Percentiles rank a stretch among this genome's conserved stretches.
Conservation (phyloP, 2,888 invertebrate species). For the Clunio marinus region DNA sequence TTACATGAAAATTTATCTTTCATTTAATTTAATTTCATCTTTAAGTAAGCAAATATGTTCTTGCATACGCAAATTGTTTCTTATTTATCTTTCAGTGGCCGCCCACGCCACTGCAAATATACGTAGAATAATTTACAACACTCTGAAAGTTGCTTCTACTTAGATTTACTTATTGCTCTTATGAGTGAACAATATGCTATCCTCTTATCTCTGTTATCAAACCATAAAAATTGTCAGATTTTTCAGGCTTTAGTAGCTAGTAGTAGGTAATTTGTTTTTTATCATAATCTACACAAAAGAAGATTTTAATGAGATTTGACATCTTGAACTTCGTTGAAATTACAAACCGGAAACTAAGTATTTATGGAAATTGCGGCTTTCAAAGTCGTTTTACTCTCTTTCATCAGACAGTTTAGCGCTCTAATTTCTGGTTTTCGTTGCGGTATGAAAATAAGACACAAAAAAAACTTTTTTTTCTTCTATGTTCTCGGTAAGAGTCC, state of each 20-base stretch:
- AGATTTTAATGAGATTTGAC: too few relatives aligned
- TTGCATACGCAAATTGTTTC: too few relatives aligned
- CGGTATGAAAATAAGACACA: background rate
- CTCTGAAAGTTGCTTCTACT: background rate
- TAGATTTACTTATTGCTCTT: conserved; percentile 1
- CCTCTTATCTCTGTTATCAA: conserved; percentile 24
- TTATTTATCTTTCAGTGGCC: background rate
- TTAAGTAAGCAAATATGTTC: too few relatives aligned
- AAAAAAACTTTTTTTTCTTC: too few relatives aligned
- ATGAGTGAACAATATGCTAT: conserved; percentile 6
- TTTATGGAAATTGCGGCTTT: conserved; percentile 2
- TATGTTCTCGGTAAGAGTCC: too few relatives aligned
- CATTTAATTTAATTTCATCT: too few relatives aligned
- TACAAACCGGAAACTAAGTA: conserved; percentile 16
- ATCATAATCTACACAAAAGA: too few relatives aligned
- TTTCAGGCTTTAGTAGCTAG: too few relatives aligned
- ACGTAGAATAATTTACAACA: background rate
- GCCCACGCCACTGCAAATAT: background rate
- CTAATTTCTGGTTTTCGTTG: background rate
- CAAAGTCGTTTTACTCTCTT: background rate
- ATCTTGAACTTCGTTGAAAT: too few relatives aligned
- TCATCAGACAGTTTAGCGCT: background rate
- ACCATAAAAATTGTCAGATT: conserved; percentile 18
- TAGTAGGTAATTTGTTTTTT: too few relatives aligned
- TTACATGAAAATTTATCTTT: too few relatives aligned